A percentile compares a stretch with the other conserved stretches of the same genome.
Evolutionary conservation across 2,797 vertebrate genomes (phyloP).

Genomic region (Argya squamiceps): DNA sequence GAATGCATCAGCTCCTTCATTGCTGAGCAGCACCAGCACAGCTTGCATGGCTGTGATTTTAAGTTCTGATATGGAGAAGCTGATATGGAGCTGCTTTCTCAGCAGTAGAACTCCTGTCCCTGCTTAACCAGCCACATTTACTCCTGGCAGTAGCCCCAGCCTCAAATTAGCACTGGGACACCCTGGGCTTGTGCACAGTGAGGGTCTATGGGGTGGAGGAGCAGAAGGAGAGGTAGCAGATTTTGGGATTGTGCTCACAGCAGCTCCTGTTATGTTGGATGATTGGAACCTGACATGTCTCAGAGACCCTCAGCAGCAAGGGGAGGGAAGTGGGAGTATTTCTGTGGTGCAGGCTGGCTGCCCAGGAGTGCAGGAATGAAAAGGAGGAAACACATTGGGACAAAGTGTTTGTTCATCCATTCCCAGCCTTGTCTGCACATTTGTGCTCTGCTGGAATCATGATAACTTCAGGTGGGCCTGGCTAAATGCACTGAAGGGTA

Average conservation of each 20-base stretch:
- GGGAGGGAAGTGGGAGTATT: not conserved
- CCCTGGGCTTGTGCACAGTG: not conserved
- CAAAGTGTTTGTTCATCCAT: not conserved
- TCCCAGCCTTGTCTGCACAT: not conserved
- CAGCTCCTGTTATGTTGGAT: not conserved
- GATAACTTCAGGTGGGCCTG: not conserved
- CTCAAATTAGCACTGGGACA: not conserved
- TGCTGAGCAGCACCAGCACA: not conserved
- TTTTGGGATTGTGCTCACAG: not conserved
- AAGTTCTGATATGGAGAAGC: not conserved
- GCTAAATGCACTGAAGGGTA: not conserved
- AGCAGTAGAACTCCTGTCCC: not conserved
- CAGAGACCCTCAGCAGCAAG: not conserved
- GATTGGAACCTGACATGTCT: fast-evolving
- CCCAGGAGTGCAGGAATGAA: fast-evolving
- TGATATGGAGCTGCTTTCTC: not conserved
- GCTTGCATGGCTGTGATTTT: not conserved
- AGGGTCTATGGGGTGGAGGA: fast-evolving
- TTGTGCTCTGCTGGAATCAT: not conserved
- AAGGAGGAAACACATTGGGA: not conserved
- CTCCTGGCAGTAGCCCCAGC: not conserved
- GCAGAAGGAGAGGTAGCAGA: not conserved
- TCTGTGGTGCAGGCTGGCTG: not conserved
- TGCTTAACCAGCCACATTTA: not conserved
- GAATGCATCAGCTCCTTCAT: not conserved